A percentile compares a stretch with the other conserved stretches of the same genome.
These are phyloP conservation scores for Ectemnius continuus DNA, from an alignment of 2,888 invertebrate genomes.

Conservation along the genomic window DNA sequence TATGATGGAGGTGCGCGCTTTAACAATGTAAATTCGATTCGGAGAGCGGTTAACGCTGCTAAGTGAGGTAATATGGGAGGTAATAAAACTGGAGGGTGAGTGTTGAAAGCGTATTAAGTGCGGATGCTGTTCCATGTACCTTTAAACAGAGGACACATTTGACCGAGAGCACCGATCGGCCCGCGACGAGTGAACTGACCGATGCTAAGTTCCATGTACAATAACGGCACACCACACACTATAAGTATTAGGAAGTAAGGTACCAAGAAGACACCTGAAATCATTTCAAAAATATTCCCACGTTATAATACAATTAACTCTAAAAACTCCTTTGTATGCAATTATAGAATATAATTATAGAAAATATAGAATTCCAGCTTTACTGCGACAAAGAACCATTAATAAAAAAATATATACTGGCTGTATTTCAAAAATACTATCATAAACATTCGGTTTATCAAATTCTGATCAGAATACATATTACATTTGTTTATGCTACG, in stretches of 20 bases:
- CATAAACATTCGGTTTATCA: not conserved
- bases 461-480: too few species aligned
- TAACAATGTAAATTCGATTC: not conserved
- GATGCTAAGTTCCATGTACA: slow-evolving; percentile 95
- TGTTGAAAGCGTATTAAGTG: not conserved
- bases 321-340: not conserved
- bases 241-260: slow-evolving; percentile 95
- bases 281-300: not conserved
- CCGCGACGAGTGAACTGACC: slow-evolving; percentile 96
- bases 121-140: slow-evolving; percentile 79
- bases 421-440: too few species aligned
- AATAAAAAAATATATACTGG: too few species aligned
- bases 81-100: not conserved
- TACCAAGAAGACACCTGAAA: slow-evolving; percentile 94
- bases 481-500: too few species aligned
- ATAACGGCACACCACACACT: slow-evolving; percentile 93
- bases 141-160: slow-evolving; percentile 95
- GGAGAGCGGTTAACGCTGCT: not conserved
- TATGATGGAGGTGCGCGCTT: not conserved
- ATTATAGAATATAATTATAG: not conserved
- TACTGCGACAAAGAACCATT: too few species aligned
- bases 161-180: slow-evolving; percentile 93
- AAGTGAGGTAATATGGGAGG: not conserved
- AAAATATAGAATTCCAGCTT: too few species aligned
- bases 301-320: not conserved